phyloP scores from a whole-genome alignment of 2,797 vertebrate species.

The Centropyge bicolor region DNA sequence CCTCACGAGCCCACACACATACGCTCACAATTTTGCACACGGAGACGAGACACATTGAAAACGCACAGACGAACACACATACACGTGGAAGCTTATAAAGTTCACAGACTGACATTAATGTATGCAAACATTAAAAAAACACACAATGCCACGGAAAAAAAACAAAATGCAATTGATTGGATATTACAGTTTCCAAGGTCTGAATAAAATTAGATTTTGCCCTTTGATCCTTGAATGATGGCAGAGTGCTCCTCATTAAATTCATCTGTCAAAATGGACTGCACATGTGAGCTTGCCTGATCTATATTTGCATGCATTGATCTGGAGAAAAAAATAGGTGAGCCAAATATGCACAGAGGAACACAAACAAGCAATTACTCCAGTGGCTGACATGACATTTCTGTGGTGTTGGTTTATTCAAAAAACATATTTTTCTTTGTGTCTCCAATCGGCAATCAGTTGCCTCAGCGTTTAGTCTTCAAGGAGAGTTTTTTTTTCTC shows the following conservation, averaged over 20 bases:
- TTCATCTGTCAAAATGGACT: constrained; percentile 60
- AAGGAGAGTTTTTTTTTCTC: constrained; percentile 12
- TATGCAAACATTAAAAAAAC: constrained; percentile 47
- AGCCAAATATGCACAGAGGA: constrained; percentile 55
- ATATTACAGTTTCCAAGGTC: constrained; percentile 29
- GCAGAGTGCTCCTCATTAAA: constrained; percentile 64
- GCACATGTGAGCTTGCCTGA: constrained; percentile 44
- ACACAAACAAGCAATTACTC: constrained; percentile 75
- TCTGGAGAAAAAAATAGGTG: constrained; percentile 58
- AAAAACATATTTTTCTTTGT: constrained; percentile 42
- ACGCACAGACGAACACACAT: not conserved
- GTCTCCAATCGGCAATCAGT: constrained; percentile 47
- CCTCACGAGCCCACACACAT: constrained; percentile 33
- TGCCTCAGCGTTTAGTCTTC: constrained; percentile 25
- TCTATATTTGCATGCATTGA: constrained; percentile 76
- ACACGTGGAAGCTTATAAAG: constrained; percentile 17
- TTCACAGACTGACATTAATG: constrained; percentile 45
- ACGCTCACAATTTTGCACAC: constrained; percentile 4
- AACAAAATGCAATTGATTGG: constrained; percentile 45
- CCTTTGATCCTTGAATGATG: constrained; percentile 61
- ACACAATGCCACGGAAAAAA: constrained; percentile 32
- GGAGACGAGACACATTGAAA: constrained; percentile 15
- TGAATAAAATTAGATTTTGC: constrained; percentile 59
- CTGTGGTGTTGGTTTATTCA: constrained; percentile 48
- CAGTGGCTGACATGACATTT: constrained; percentile 71